Evolutionary conservation across 2,888 invertebrate species (phyloP).

Genomic region (Cosmia pyralina): DNA sequence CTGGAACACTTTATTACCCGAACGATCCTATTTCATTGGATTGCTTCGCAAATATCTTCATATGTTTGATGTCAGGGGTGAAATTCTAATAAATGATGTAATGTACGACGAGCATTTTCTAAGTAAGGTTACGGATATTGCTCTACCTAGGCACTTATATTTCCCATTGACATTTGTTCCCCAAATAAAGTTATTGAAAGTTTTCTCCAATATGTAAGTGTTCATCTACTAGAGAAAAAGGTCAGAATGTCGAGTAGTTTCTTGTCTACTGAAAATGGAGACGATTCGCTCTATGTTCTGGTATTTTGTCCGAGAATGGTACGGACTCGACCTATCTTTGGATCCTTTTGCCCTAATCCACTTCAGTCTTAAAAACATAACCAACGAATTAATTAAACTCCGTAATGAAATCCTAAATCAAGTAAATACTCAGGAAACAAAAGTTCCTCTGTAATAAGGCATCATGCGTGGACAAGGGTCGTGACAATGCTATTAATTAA

Average conservation of each 20-base stretch:
- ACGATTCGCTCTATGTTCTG: background rate
- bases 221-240: background rate
- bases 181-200: conserved; percentile 16
- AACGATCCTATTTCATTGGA: conserved; percentile 13
- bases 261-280: background rate
- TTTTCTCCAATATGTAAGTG: conserved; percentile 8
- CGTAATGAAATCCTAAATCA: conserved; percentile 35
- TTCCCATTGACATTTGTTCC: background rate
- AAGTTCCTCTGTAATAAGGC: conserved; percentile 22
- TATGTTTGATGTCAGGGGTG: conserved; percentile 26
- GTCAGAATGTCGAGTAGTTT: background rate
- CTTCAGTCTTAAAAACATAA: conserved; percentile 8
- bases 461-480: conserved; percentile 56
- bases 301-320: background rate
- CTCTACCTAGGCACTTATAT: background rate
- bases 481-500: conserved; percentile 57
- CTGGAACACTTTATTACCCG: conserved; percentile 36
- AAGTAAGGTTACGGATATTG: conserved; percentile 5
- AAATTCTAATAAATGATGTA: conserved; percentile 13
- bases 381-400: background rate
- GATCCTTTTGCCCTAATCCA: background rate
- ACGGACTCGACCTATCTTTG: background rate
- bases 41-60: conserved; percentile 27
- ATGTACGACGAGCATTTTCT: background rate
- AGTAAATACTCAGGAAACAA: conserved; percentile 38